phyloP scores from a whole-genome alignment of 2,797 vertebrate genomes.

The Gallinago nigripennis region DNA sequence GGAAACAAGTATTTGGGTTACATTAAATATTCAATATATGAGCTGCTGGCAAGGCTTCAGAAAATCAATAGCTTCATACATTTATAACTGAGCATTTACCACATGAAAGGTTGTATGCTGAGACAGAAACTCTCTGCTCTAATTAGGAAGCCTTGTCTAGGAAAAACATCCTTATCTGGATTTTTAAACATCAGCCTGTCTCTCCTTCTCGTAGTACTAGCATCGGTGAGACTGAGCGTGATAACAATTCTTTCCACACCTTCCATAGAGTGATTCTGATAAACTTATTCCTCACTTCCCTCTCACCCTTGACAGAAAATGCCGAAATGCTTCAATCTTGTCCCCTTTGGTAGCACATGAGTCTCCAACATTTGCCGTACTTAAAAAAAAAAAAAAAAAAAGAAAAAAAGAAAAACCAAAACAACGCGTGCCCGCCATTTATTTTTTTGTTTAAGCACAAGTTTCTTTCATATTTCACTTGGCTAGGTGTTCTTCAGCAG shows the following conservation, averaged over 20 bases:
- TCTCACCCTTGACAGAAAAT: background rate
- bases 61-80: slow-evolving; percentile 53
- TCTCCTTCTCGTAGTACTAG: background rate
- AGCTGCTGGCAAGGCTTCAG: slow-evolving; percentile 38
- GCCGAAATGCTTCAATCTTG: background rate
- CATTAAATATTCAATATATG: slow-evolving; percentile 43
- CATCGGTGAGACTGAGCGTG: accelerated
- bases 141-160: background rate
- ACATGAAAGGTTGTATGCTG: slow-evolving; percentile 9
- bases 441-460: background rate
- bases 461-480: background rate
- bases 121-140: slow-evolving; percentile 16
- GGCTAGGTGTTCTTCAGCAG: background rate
- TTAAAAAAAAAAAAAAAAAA: background rate
- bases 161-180: background rate
- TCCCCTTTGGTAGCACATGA: background rate
- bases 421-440: accelerated
- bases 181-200: background rate
- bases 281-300: background rate
- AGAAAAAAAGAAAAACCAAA: background rate
- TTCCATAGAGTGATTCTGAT: background rate
- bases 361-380: background rate
- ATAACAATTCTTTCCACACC: background rate
- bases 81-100: slow-evolving; percentile 38
- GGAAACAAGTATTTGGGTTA: slow-evolving; percentile 57